Percentiles rank a stretch among this genome's conserved stretches.
Conservation (phyloP, 2,113 vertebrate genomes). For the Cercopithecus mona region DNA sequence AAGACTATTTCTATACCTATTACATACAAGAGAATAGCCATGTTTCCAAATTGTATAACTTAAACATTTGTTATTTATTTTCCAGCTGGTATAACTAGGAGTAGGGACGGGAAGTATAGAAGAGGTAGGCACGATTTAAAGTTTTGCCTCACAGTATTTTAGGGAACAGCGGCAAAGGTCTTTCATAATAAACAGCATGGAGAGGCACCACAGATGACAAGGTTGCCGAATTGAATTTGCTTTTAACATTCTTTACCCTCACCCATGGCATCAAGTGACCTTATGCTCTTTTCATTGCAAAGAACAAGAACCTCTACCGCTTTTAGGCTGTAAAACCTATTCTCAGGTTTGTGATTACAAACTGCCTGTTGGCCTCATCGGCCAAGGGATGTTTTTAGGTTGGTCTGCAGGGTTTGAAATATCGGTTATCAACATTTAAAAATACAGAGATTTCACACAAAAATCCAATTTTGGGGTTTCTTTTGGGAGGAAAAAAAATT, state of each 20-base stretch:
- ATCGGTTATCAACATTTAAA: slow-evolving; percentile 7
- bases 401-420: background rate
- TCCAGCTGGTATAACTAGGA: slow-evolving; percentile 11
- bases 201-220: background rate
- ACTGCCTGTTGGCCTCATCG: background rate
- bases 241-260: slow-evolving; percentile 49
- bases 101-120: background rate
- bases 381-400: background rate
- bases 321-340: slow-evolving; percentile 8
- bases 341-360: slow-evolving; percentile 12
- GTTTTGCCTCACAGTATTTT: slow-evolving; percentile 32
- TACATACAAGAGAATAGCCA: slow-evolving; percentile 22
- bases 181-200: background rate
- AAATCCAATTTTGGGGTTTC: background rate
- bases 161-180: background rate
- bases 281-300: background rate
- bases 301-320: background rate
- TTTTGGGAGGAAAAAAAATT: background rate
- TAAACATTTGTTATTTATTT: slow-evolving; percentile 52
- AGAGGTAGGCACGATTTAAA: slow-evolving; percentile 31
- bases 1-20: slow-evolving; percentile 24
- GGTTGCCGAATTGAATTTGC: slow-evolving; percentile 27
- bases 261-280: background rate
- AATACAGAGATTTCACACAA: background rate
- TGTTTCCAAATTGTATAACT: slow-evolving; percentile 16